Evolutionary conservation across 2,113 vertebrate species (phyloP), one percentile per base, ranked within the genome.

Genomic region (Xenopus laevis): DNA sequence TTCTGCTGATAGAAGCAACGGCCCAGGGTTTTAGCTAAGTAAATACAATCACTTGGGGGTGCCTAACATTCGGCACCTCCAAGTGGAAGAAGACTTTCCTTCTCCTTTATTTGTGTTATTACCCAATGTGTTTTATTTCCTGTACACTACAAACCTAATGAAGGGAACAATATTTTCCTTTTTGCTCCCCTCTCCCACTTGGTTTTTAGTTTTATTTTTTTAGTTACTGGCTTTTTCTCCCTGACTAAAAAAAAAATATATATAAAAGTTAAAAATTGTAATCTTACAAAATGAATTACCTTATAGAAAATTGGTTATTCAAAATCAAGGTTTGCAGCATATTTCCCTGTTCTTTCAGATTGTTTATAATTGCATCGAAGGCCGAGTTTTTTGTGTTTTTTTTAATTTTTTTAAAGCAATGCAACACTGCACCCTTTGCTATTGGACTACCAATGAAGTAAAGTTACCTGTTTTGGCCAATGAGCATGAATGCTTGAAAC

Each of bases 131-230:
- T 78, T 74, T 72, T 79, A 27, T 80, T 83, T 87, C 70, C 79
- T 86, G 33, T 89, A 88, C 88, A 90, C 91, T 86, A 84, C 86
- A 91, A 86, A 88, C 92, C 87, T 92, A 89, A 95, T 92, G 91
- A 95, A 94, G 93, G 93, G 94, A 95, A 92, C 92, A 91, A 89
- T 89, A 85, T 87, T 84, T 85, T 86, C 86, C 82, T 82, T 82
- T 86, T 57, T 83, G 82, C 83, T 83, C 80, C 87, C 23, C 23
- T 27, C 23, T 27, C 23, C 4, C 23, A 27, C 23, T 27, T 4
- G 89, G 77, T 83, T 86, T 86, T 86, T 85, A 2, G 7, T 82
- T 83, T 82, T 81, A 87, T 90, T 78, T 83, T 87, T 84, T 84
- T 86, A 81, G 85, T 87, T 84, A 86, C 85, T 86, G 89, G 91